Conservation (phyloP, 2,888 invertebrate species). For the Drosophila histrio region DNA sequence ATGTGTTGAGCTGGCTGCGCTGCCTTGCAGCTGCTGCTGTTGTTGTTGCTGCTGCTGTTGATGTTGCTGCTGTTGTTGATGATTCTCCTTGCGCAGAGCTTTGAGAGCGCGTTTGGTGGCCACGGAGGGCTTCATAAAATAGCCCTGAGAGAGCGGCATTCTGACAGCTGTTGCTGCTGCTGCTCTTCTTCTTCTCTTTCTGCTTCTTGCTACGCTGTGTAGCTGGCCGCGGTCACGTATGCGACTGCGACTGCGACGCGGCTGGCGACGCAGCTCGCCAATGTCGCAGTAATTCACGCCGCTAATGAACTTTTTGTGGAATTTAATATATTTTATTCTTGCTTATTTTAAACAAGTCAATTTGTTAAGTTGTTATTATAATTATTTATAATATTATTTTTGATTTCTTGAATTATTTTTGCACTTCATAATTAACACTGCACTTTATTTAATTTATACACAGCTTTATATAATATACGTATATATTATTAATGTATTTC, state of each 20-base stretch:
- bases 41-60: slow-evolving; percentile 27
- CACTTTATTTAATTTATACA: slow-evolving; percentile 37
- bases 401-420: no score
- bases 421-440: slow-evolving; percentile 15
- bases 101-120: slow-evolving; percentile 69
- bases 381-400: neutral
- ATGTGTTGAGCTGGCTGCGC: slow-evolving; percentile 38
- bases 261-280: slow-evolving; percentile 28
- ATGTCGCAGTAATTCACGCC: slow-evolving; percentile 30
- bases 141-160: slow-evolving; percentile 81
- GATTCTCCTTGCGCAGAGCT: slow-evolving; percentile 51
- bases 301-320: slow-evolving; percentile 13
- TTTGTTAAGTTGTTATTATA: neutral
- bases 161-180: slow-evolving; percentile 41
- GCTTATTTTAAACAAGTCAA: slow-evolving; percentile 1
- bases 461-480: no score
- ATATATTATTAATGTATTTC: no score
- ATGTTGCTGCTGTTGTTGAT: slow-evolving; percentile 35
- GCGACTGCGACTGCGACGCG: slow-evolving; percentile 30
- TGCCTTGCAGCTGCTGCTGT: slow-evolving; percentile 27
- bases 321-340: slow-evolving; percentile 21
- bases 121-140: slow-evolving; percentile 69
- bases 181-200: neutral
- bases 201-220: neutral
- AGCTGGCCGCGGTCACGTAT: slow-evolving; percentile 72